Conservation (phyloP, 2,113 vertebrate species). For the Scophthalmus maximus region DNA sequence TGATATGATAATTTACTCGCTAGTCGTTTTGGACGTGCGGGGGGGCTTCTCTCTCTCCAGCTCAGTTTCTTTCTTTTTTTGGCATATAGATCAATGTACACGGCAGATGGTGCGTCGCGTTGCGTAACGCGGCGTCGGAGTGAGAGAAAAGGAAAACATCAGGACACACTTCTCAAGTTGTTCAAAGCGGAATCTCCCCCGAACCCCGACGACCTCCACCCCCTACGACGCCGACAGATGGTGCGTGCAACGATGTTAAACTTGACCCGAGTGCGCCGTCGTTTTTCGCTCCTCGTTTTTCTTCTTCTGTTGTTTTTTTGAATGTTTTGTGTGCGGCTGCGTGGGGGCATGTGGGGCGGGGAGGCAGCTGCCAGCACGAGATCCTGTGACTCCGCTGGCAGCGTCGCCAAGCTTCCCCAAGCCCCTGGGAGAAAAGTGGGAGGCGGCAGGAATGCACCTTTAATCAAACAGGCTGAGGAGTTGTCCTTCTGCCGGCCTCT, state of each 20-base stretch:
- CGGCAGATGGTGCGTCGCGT: slow-evolving; percentile 51
- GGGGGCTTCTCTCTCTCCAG: slow-evolving; percentile 6
- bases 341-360: slow-evolving; percentile 12
- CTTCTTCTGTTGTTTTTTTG: slow-evolving; percentile 6
- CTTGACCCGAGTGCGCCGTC: background rate
- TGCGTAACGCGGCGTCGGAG: slow-evolving; percentile 14
- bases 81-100: slow-evolving; percentile 45
- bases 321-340: too few relatives aligned
- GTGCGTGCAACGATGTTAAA: background rate
- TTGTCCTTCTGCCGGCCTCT: too few relatives aligned
- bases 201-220: slow-evolving; percentile 20
- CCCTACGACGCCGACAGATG: slow-evolving; percentile 16
- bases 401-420: slow-evolving; percentile 26
- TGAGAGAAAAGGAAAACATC: slow-evolving; percentile 52
- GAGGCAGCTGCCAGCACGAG: slow-evolving; percentile 29
- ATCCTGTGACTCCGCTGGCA: slow-evolving; percentile 51
- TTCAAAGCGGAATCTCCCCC: slow-evolving; percentile 15
- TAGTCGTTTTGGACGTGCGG: slow-evolving; percentile 15
- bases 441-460: too few relatives aligned
- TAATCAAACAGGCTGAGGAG: too few relatives aligned
- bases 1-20: background rate
- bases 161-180: slow-evolving; percentile 28
- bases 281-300: slow-evolving; percentile 39
- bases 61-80: slow-evolving; percentile 35
- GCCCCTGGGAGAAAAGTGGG: background rate